Evolutionary conservation across 2,888 invertebrate genomes (phyloP).

Genomic region (Caenorhabditis sp.): DNA sequence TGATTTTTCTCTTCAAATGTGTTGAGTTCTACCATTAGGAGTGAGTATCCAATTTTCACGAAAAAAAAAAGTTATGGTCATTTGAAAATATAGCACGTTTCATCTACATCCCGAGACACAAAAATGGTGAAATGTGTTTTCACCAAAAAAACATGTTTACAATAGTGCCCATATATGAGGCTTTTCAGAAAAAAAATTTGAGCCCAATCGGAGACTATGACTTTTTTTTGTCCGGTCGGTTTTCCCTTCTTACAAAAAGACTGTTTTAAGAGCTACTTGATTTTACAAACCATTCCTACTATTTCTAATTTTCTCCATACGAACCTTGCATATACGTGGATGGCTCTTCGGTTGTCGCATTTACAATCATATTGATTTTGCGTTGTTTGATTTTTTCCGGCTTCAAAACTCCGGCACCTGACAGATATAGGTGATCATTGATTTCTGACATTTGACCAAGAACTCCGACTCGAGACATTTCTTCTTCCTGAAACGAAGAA

Average conservation of each 20-base stretch:
- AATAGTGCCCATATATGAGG: no score
- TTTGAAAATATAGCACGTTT: no score
- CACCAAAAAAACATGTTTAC: neutral
- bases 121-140: neutral
- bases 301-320: neutral
- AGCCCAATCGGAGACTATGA: no score
- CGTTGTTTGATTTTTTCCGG: conserved; percentile 79
- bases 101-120: no score
- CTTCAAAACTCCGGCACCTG: conserved; percentile 82
- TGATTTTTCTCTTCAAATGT: no score
- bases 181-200: no score
- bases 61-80: no score
- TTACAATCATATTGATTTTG: conserved; percentile 81
- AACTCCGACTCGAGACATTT: conserved; percentile 56
- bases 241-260: no score
- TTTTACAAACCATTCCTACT: neutral
- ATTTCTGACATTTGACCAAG: conserved; percentile 76
- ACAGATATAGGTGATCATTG: conserved; percentile 80
- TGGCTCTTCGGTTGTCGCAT: conserved; percentile 85
- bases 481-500: neutral
- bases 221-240: no score
- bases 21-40: no score
- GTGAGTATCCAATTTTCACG: no score
- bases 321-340: conserved; percentile 71
- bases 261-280: no score